Base-by-base conservation (phyloP, 2,888 invertebrate species). In the Hypolimnas misippus region DNA sequence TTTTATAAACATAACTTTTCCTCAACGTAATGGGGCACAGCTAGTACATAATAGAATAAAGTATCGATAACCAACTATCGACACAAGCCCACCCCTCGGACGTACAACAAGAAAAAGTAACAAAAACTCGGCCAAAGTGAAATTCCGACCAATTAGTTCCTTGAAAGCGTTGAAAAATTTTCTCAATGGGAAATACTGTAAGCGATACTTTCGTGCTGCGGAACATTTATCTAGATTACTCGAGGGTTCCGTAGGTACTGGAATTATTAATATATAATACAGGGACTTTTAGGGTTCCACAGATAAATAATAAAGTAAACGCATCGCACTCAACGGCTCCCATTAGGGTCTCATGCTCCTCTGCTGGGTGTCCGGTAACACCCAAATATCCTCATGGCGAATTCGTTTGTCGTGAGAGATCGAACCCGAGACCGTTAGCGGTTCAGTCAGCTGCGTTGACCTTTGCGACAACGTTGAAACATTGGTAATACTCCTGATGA, bases 91-190 rank as follows among this genome's bases (percentile, higher is more conserved):
- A 19, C 16, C 51, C 21, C 56, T 59, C 16, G 7, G 40, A 21
- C 12, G 50, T 29, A 63, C 55, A 56, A 51, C 54, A 50, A 64
- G 62, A 58, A 67, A 66, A 68, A 63, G 62, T 53, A 67, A 70
- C 70, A 68, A 70, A 72, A 70, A 72, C 62, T 71, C 69, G 64
- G 68, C 62, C 70, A 72, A 76, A 79, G 73, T 76, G 72, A 79
- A 79, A 81, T 83, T 79, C 73, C 75, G 68, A 73, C 74, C 78
- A 83, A 84, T 84, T 83, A 83, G 82, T 80, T 77, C 74, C 67
- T 77, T 71, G 74, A 76, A 78, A 70, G 69, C 49, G 69, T 70
- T 67, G 62, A 61, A 68, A 69, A 61, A 51, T 56, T 49, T n/a
- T 5, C 52, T 56, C 54, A 40, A 62, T 64, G 52, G 33, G 51